Evolutionary conservation across 2,888 invertebrate species (phyloP), one percentile per base, ranked within the genome.

Genomic region (Heliothis peltigera): DNA sequence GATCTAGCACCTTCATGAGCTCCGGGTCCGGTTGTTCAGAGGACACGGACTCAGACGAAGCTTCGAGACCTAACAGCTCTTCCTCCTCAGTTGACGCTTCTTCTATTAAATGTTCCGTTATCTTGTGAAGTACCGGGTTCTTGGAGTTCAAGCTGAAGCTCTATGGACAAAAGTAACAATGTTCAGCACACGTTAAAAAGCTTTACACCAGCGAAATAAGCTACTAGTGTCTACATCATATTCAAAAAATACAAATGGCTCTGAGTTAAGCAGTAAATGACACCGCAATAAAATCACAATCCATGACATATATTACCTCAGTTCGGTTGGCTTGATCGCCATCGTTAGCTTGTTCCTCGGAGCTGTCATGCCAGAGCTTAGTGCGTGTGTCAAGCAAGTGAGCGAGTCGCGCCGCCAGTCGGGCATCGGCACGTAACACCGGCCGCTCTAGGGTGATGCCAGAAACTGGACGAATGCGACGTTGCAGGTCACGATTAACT

Each of bases 21-120:
- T 93, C 94, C 0, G 94, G 94, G 28, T 95, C 95, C 0, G 84
- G 77, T 60, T 89, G 92, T 4, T 94, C 94, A 18, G 79, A 78
- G 1, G 77, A 48, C 0, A 66, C 87, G 78, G 86, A 53, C 10
- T 94, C 94, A 0, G 92, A 64, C 0, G 91, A 77, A 3, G 94
- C 90, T 44, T 93, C 93, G 47, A 98, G 95, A 0, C 98, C 98
- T 4, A 98, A 91, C 1, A 98, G 92, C 88, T 99, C 99, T 79
- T 99, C 99, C 87, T 99, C 99, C 91, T 99, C 99, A 0, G 99
- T 99, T 5, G 98, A 98, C 0, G 99, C 99, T 92, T 99, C 99
- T 90, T 99, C 99, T 74, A 99, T 99, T 56, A 99, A 93, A 89
- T 98, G 99, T 88, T 99, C 99, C 0, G 99, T 99, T 79, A 99